Percentiles rank a stretch among this genome's conserved stretches.
Evolutionary conservation across 1,140 invertebrate species (phyloP).

Genomic region (Pseudomyrmex sp.): DNA sequence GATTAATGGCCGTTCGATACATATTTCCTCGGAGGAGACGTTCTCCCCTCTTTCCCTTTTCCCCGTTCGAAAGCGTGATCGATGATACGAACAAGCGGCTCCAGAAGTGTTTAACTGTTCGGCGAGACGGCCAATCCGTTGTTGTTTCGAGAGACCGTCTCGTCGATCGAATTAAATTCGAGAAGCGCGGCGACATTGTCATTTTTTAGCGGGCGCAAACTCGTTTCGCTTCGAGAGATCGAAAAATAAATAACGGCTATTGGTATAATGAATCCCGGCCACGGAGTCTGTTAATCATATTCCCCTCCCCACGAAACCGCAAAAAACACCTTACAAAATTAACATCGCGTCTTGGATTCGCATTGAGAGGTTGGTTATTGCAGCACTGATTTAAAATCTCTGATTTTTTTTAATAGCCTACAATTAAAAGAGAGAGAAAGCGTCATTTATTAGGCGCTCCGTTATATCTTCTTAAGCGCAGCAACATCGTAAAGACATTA

Average conservation of each 20-base stretch:
- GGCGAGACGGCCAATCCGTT: conserved; percentile 34
- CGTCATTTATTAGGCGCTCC: too few relatives aligned
- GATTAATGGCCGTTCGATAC: conserved; percentile 32
- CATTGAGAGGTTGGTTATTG: too few relatives aligned
- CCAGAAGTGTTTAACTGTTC: conserved; percentile 55
- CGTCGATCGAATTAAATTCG: conserved; percentile 48
- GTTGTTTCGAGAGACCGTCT: conserved; percentile 53
- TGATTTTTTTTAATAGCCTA: neutral
- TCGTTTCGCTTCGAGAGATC: conserved; percentile 8
- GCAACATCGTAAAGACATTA: too few relatives aligned
- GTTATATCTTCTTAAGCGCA: too few relatives aligned
- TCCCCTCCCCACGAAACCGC: too few relatives aligned
- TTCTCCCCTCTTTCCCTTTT: too few relatives aligned
- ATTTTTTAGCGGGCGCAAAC: conserved; percentile 28
- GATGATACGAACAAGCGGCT: conserved; percentile 52
- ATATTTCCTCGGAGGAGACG: conserved; percentile 1
- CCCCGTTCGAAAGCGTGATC: conserved; percentile 27
- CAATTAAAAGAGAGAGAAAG: too few relatives aligned
- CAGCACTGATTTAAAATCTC: neutral
- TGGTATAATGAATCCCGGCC: conserved; percentile 24
- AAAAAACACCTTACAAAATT: too few relatives aligned
- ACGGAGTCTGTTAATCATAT: too few relatives aligned
- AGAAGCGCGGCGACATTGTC: conserved; percentile 30
- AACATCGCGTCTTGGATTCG: too few relatives aligned
- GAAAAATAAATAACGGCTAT: conserved; percentile 42